Evolutionary conservation across 1,140 invertebrate genomes (phyloP).

Genomic region (Rhagoletis zephyria): DNA sequence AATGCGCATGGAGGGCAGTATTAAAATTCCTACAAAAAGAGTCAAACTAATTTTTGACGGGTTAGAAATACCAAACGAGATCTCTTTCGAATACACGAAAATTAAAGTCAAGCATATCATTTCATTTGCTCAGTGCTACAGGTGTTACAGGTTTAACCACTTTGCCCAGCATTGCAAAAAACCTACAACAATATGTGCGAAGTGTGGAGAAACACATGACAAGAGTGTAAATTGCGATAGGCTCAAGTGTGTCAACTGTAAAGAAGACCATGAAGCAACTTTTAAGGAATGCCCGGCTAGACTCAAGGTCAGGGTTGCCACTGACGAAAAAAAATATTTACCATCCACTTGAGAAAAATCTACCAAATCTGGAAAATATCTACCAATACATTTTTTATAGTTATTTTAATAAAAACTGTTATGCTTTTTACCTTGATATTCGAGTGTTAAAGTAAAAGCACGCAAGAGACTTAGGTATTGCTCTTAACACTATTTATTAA

Average conservation of each 20-base stretch:
- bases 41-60: conserved; percentile 35
- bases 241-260: background rate
- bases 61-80: background rate
- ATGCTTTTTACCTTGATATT: too few relatives aligned
- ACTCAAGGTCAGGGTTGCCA: background rate
- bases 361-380: too few relatives aligned
- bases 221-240: background rate
- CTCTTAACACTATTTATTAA: too few relatives aligned
- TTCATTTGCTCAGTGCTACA: background rate
- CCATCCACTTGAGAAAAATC: too few relatives aligned
- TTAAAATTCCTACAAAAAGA: background rate
- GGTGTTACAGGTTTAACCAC: too few relatives aligned
- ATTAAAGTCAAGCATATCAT: conserved; percentile 38
- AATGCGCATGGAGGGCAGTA: background rate
- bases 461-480: too few relatives aligned
- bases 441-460: too few relatives aligned
- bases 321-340: too few relatives aligned
- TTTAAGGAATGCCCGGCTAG: conserved; percentile 13
- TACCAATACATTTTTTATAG: too few relatives aligned
- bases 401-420: too few relatives aligned
- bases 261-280: background rate
- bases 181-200: background rate
- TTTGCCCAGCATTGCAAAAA: too few relatives aligned
- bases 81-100: background rate
- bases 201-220: background rate